Evolutionary conservation across 2,113 vertebrate species (phyloP).

Genomic region (Cisticola juncidis): DNA sequence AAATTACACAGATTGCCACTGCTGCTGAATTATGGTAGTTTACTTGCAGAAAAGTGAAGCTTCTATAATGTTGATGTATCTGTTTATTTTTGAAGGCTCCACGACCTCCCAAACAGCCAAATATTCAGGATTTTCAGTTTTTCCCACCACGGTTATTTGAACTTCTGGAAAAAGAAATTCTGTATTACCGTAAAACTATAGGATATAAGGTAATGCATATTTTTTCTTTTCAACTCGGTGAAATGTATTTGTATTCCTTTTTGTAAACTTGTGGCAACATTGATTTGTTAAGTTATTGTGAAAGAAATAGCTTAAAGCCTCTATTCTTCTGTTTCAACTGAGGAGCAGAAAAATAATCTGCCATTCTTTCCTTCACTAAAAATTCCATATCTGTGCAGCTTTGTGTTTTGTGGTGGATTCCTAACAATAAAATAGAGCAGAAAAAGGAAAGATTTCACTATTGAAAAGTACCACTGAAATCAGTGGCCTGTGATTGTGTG

Average conservation of each 20-base stretch:
- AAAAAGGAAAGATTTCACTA: neutral
- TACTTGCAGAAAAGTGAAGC: neutral
- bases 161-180: conserved; percentile 88
- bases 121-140: conserved; percentile 91
- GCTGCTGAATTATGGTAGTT: neutral
- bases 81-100: conserved; percentile 78
- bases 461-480: neutral
- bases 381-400: neutral
- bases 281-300: neutral
- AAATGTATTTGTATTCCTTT: neutral
- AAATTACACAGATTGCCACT: neutral
- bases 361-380: neutral
- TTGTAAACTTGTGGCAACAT: neutral
- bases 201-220: conserved; percentile 82
- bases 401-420: neutral
- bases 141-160: conserved; percentile 89
- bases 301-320: neutral
- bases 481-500: neutral
- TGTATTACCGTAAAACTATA: conserved; percentile 88
- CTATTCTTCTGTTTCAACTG: neutral
- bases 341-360: neutral
- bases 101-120: conserved; percentile 87
- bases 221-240: neutral
- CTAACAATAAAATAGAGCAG: neutral
- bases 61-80: neutral